Percentiles rank a stretch among this genome's conserved stretches.
These are phyloP conservation scores for Ganaspis brasiliensis DNA, from an alignment of 2,888 invertebrate genomes.

Conservation along the genomic window DNA sequence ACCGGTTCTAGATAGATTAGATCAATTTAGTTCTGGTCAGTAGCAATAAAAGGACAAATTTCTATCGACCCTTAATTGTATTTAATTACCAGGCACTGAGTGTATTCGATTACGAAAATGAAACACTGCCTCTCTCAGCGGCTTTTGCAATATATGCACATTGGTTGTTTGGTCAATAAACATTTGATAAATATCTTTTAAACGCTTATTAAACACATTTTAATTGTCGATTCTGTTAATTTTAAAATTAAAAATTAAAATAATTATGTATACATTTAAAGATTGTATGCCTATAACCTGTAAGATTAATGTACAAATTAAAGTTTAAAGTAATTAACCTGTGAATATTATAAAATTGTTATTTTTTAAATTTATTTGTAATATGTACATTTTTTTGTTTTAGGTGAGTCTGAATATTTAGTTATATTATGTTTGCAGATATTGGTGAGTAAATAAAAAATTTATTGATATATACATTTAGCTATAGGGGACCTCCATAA, in stretches of 20 bases:
- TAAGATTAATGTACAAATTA: too few species aligned
- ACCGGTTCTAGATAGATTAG: conserved; percentile 23
- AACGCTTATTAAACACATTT: neutral
- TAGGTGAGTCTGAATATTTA: neutral
- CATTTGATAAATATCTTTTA: neutral
- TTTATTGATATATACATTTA: too few species aligned
- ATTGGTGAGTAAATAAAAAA: conserved; percentile 6
- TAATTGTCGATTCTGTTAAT: neutral
- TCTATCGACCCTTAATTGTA: conserved; percentile 27
- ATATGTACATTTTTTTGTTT: conserved; percentile 9
- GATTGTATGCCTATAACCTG: too few species aligned
- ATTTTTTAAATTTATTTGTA: too few species aligned
- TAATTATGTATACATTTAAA: too few species aligned
- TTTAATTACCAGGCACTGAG: conserved; percentile 14
- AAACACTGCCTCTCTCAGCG: conserved; percentile 4
- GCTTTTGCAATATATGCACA: neutral
- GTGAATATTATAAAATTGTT: too few species aligned
- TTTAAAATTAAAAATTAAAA: too few species aligned
- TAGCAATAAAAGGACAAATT: conserved; percentile 23
- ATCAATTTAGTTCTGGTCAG: conserved; percentile 31
- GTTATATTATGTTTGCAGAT: neutral
- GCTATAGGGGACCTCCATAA: too few species aligned
- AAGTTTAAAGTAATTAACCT: too few species aligned
- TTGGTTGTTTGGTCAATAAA: neutral
- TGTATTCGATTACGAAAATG: conserved; percentile 10